Evolutionary conservation across 2,888 invertebrate species (phyloP).

Genomic region (Drosophila algonquin): DNA sequence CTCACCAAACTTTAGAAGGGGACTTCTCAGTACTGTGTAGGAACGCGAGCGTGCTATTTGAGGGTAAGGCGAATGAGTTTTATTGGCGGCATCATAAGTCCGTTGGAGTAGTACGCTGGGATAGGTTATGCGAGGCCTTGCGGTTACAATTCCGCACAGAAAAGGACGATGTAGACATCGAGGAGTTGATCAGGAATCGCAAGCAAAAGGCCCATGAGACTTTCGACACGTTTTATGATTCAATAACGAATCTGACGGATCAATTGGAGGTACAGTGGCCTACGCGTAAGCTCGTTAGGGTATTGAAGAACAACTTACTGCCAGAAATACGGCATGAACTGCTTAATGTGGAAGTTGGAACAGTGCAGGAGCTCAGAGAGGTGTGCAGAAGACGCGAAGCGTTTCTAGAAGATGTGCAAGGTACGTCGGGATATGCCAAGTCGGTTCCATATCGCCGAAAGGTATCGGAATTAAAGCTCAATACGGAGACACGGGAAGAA

Average conservation of each 20-base stretch:
- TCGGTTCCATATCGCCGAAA: neutral
- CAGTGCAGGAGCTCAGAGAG: conserved; percentile 4
- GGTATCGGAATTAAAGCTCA: conserved; percentile 1
- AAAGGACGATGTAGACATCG: conserved; percentile 3
- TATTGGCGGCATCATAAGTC: conserved; percentile 23
- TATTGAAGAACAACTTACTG: neutral
- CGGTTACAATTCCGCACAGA: neutral
- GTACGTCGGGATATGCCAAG: neutral
- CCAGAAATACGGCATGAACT: conserved; percentile 14
- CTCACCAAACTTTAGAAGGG: neutral
- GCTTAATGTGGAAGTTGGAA: conserved; percentile 2
- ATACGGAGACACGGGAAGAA: neutral
- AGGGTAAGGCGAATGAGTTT: conserved; percentile 9
- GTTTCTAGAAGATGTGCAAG: conserved; percentile 5
- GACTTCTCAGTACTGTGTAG: neutral
- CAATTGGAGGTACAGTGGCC: conserved; percentile 6
- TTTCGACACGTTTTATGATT: conserved; percentile 5
- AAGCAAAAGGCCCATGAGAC: neutral
- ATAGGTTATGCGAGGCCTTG: conserved; percentile 3
- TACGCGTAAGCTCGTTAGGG: neutral
- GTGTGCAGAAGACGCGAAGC: conserved; percentile 6
- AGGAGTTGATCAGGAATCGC: conserved; percentile 9
- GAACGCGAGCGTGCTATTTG: conserved; percentile 2
- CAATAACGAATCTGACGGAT: conserved; percentile 1
- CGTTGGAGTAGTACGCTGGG: neutral